Evolutionary conservation across 2,797 vertebrate species (phyloP), one percentile per base, ranked within the genome.

Genomic region (Remorina albescens): DNA sequence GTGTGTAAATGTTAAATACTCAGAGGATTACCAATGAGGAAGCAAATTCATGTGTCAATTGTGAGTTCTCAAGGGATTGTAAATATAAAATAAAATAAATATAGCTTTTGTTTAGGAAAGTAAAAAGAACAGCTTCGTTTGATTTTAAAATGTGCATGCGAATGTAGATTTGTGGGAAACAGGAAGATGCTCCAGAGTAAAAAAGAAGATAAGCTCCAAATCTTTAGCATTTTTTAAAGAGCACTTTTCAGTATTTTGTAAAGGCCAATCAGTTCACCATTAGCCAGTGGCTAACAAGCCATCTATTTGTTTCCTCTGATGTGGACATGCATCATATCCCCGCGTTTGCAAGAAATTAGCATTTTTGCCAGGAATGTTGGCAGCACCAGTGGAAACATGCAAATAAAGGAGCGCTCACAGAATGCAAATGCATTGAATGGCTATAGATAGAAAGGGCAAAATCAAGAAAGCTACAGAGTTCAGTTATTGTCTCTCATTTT

Each of bases 331-430:
- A 46, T 47, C 23, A 37, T 3, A 44, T 51, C 46, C 46, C 25
- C 8, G 32, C 26, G 28, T 23, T 1, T 44, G 41, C 16, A 39
- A 57, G 5, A 12, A 6, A 36, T 82, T 56, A 64, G 47, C 63
- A 57, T 42, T 10, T 54, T 60, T 58, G 54, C 23, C 30, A 56
- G 23, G 36, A 74, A 32, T 34, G 41, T 54, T 62, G 64, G 56
- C 57, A 50, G 49, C 12, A 15, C 41, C 21, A n/a, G 10, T 65
- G 73, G 74, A 82, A 80, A 88, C 39, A 42, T 87, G 67, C 73
- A 80, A 80, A 77, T 74, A 67, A 68, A 56, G 21, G 37, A 51
- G 23, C 21, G 6, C 53, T 44, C 56, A 6, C 34, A 56, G 44
- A 55, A 76, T 72, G 69, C 36, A 74, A 76, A 79, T 63, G 18